phyloP scores from a whole-genome alignment of 2,888 invertebrate species.

The Clanis bilineata region DNA sequence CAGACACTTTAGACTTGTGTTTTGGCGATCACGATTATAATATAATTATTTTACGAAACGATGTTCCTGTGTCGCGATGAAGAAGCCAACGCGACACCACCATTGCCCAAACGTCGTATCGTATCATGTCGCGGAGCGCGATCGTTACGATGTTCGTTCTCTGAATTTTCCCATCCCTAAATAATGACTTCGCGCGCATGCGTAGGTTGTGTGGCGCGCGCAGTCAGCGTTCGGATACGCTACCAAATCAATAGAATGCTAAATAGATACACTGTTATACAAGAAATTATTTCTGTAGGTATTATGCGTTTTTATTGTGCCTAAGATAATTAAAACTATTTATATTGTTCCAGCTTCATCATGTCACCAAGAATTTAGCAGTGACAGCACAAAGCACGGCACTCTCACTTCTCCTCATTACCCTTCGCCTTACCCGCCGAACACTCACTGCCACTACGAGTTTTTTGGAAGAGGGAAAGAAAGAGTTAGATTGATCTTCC shows the following conservation, averaged over 20 bases:
- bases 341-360: slow-evolving; percentile 85
- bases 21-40: too few species aligned
- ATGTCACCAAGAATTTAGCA: slow-evolving; percentile 89
- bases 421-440: slow-evolving; percentile 90
- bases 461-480: slow-evolving; percentile 94
- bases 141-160: too few species aligned
- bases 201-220: slow-evolving; percentile 21
- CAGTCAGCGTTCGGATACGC: slow-evolving; percentile 14
- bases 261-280: neutral
- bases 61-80: too few species aligned
- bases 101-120: too few species aligned
- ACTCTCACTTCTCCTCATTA: slow-evolving; percentile 92
- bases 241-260: slow-evolving; percentile 15
- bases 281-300: neutral
- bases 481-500: slow-evolving; percentile 91
- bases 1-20: too few species aligned
- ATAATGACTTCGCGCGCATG: slow-evolving; percentile 35
- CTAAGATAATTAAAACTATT: neutral
- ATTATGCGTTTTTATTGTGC: neutral
- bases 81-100: too few species aligned
- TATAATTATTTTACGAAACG: too few species aligned
- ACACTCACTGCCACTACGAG: slow-evolving; percentile 93
- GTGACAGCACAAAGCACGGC: slow-evolving; percentile 91
- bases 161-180: slow-evolving; percentile 25
- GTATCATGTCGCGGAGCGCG: too few species aligned